phyloP scores from a whole-genome alignment of 1,140 invertebrate genomes.

The Ganaspis sp. region DNA sequence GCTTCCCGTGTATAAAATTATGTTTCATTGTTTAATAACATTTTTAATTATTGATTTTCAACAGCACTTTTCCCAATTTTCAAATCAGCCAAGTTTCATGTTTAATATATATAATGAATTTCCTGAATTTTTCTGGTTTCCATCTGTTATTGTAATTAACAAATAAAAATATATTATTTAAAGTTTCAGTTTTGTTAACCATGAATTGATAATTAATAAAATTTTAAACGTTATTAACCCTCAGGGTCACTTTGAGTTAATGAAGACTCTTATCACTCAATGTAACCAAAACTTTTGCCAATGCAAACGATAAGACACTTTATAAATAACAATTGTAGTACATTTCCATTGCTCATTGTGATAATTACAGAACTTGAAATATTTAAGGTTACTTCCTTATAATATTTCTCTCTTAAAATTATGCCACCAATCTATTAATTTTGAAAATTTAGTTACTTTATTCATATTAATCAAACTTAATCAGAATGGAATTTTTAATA shows the following conservation, averaged over 20 bases:
- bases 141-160: too few relatives aligned
- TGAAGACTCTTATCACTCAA: slow-evolving; percentile 53
- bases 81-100: too few relatives aligned
- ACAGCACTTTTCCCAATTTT: too few relatives aligned
- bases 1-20: too few relatives aligned
- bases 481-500: not conserved
- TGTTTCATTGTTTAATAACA: too few relatives aligned
- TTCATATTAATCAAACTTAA: too few relatives aligned
- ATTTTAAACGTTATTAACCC: not conserved
- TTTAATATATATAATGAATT: too few relatives aligned
- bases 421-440: not conserved
- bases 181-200: not conserved
- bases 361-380: slow-evolving; percentile 41
- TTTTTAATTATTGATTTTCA: too few relatives aligned
- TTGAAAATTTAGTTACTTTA: too few relatives aligned
- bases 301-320: slow-evolving; percentile 53
- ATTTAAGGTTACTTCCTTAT: not conserved
- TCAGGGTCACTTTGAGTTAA: slow-evolving; percentile 30
- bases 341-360: slow-evolving; percentile 58
- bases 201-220: not conserved
- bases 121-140: too few relatives aligned
- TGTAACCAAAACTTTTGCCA: slow-evolving; percentile 58
- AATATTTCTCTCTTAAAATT: not conserved
- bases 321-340: slow-evolving; percentile 59
- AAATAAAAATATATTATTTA: too few relatives aligned